Conservation (phyloP, 2,888 invertebrate genomes). For the Sinopyrophorus schimmeli region DNA sequence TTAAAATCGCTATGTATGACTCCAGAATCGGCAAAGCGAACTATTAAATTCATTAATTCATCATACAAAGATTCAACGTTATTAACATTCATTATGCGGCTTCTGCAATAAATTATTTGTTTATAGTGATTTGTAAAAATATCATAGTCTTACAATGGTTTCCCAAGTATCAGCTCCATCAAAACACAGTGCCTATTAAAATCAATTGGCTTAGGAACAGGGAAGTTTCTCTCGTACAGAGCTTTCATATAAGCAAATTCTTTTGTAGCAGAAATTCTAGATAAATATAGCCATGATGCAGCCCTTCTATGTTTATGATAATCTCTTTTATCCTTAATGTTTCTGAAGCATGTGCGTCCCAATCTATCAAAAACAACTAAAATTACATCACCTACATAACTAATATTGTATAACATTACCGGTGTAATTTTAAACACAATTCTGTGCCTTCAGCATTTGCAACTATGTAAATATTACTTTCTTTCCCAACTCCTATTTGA, state of each 20-base stretch:
- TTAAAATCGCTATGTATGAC: slow-evolving; percentile 99
- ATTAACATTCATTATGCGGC: slow-evolving; percentile 64
- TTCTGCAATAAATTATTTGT: too few relatives aligned
- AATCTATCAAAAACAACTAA: slow-evolving; percentile 60
- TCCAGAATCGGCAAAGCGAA: slow-evolving; percentile 88
- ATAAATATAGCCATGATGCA: slow-evolving; percentile 95
- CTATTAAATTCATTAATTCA: slow-evolving; percentile 90
- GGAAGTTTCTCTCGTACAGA: slow-evolving; percentile 84
- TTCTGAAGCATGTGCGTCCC: slow-evolving; percentile 95
- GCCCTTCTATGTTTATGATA: slow-evolving; percentile 91
- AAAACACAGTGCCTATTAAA: slow-evolving; percentile 94
- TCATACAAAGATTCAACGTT: slow-evolving; percentile 84
- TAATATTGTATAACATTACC: slow-evolving; percentile 55
- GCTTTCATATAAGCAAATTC: slow-evolving; percentile 99
- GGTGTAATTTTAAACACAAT: slow-evolving; percentile 88
- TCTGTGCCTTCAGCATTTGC: slow-evolving; percentile 78
- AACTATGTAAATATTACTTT: slow-evolving; percentile 94
- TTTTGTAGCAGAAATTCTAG: slow-evolving; percentile 93
- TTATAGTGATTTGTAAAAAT: slow-evolving; percentile 11
- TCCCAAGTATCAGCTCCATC: slow-evolving; percentile 89
- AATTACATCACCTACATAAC: too few relatives aligned
- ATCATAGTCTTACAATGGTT: slow-evolving; percentile 67
- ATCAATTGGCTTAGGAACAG: slow-evolving; percentile 93
- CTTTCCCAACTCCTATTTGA: slow-evolving; percentile 98
- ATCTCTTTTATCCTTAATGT: slow-evolving; percentile 93